Percentiles rank a stretch among this genome's conserved stretches.
phyloP scores from a whole-genome alignment of 2,888 invertebrate species.

The Caprella mutica region DNA sequence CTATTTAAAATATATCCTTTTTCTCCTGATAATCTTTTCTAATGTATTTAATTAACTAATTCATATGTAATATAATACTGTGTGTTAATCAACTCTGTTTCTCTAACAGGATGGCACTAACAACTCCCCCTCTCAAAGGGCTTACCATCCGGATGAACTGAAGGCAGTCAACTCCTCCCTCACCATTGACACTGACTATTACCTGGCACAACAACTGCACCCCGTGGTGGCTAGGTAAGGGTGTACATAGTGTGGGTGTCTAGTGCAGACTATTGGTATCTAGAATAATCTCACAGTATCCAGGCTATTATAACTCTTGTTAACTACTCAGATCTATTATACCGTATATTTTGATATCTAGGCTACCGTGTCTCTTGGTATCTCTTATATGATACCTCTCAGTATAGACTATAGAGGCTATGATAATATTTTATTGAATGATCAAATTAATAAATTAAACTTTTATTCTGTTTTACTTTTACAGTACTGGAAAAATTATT shows the following conservation, averaged over 20 bases:
- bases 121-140: conserved; percentile 72
- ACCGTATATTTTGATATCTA: too few species aligned
- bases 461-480: too few species aligned
- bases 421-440: too few species aligned
- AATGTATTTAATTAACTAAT: too few species aligned
- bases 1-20: too few species aligned
- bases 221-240: conserved; percentile 90
- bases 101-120: conserved; percentile 57
- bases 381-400: too few species aligned
- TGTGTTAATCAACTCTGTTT: background rate
- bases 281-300: background rate
- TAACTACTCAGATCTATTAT: too few species aligned
- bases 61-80: background rate
- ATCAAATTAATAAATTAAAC: too few species aligned
- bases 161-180: conserved; percentile 24
- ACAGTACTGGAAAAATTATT: too few species aligned
- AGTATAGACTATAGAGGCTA: too few species aligned
- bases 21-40: too few species aligned
- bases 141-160: conserved; percentile 85
- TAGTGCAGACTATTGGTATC: background rate
- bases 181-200: conserved; percentile 66
- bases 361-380: too few species aligned
- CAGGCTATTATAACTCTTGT: background rate
- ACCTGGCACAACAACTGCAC: conserved; percentile 86
- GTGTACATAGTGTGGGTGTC: conserved; percentile 37